phyloP scores from a whole-genome alignment of 2,113 vertebrate species.

The Hypanus sabinus region DNA sequence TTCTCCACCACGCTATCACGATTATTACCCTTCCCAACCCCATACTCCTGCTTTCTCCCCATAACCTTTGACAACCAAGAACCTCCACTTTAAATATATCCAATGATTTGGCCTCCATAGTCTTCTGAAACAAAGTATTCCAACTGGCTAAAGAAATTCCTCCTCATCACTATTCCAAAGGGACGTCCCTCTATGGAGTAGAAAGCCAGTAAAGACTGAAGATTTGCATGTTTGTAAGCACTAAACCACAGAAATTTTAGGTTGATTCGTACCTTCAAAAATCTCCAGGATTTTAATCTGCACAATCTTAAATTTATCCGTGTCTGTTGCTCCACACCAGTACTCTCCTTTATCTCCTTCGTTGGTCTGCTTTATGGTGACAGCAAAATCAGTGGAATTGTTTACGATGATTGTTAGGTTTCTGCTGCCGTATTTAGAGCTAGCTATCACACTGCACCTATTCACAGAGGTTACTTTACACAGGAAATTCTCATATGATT shows the following conservation, averaged over 20 bases:
- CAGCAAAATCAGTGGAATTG: neutral
- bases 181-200: neutral
- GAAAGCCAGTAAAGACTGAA: neutral
- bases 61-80: no score
- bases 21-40: no score
- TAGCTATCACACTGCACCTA: neutral
- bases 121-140: no score
- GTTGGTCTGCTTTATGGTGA: neutral
- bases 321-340: neutral
- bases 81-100: no score
- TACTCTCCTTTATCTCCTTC: neutral
- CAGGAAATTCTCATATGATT: neutral
- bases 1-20: no score
- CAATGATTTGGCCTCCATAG: no score
- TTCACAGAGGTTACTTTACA: constrained; percentile 21
- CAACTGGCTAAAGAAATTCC: no score
- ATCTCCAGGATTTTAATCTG: neutral
- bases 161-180: no score
- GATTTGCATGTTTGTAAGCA: no score
- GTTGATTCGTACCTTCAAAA: neutral
- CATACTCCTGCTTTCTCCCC: no score
- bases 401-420: neutral
- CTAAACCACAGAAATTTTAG: neutral
- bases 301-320: neutral
- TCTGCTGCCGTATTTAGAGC: neutral